These are phyloP conservation scores for Magallana angulata DNA, from an alignment of 1,140 invertebrate genomes.

Conservation along the genomic window DNA sequence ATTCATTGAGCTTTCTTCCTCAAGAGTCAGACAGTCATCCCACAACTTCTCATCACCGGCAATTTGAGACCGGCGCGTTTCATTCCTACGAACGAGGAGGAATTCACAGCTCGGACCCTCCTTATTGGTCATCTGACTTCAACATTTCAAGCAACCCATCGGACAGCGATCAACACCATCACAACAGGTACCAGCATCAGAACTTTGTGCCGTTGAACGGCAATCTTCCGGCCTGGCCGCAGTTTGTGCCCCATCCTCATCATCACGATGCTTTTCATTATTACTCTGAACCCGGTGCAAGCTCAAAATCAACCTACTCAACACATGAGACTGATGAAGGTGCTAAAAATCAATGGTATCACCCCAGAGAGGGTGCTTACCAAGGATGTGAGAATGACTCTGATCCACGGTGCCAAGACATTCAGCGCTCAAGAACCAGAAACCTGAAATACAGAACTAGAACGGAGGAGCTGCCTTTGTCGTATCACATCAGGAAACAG, in stretches of 20 bases:
- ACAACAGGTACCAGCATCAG: slow-evolving; percentile 12
- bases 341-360: slow-evolving; percentile 34
- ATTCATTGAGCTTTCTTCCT: slow-evolving; percentile 11
- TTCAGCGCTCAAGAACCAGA: slow-evolving; percentile 27
- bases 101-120: neutral
- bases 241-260: slow-evolving; percentile 24
- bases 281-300: neutral
- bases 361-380: neutral
- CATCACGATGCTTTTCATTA: slow-evolving; percentile 23
- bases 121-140: slow-evolving; percentile 28
- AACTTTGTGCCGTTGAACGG: slow-evolving; percentile 5
- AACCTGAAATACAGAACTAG: slow-evolving; percentile 41
- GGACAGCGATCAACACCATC: neutral
- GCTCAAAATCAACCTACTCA: slow-evolving; percentile 30
- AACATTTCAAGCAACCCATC: neutral
- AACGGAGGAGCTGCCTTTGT: slow-evolving; percentile 44
- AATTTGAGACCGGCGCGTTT: slow-evolving; percentile 6
- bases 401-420: neutral
- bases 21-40: slow-evolving; percentile 3
- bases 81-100: slow-evolving; percentile 18
- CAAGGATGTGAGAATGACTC: slow-evolving; percentile 21
- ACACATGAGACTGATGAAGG: slow-evolving; percentile 28
- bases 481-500: slow-evolving; percentile 52
- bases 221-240: neutral
- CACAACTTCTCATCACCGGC: neutral